These are phyloP conservation scores for Andricus curvator DNA, from an alignment of 2,888 invertebrate species.

Conservation along the genomic window DNA sequence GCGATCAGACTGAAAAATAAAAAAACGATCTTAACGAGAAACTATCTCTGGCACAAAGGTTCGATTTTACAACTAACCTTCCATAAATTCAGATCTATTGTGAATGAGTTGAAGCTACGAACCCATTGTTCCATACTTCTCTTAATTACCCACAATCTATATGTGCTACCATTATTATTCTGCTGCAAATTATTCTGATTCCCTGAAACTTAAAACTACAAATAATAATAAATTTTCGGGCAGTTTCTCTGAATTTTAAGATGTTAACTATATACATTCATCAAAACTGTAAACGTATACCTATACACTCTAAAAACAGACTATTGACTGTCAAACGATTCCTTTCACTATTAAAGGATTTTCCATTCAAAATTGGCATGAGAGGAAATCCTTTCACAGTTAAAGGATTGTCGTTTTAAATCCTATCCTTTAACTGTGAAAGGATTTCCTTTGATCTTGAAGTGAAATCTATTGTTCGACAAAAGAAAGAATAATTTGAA, in stretches of 20 bases:
- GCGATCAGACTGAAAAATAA: slow-evolving; percentile 50
- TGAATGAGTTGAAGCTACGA: slow-evolving; percentile 30
- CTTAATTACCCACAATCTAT: slow-evolving; percentile 51
- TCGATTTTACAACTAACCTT: slow-evolving; percentile 65
- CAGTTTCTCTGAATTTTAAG: background rate
- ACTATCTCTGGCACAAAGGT: slow-evolving; percentile 62
- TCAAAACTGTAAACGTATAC: background rate
- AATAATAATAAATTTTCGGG: background rate
- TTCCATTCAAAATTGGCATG: too few relatives aligned
- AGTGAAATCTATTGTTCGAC: too few relatives aligned
- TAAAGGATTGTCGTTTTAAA: too few relatives aligned
- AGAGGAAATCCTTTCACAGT: too few relatives aligned
- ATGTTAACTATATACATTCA: background rate
- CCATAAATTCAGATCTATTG: slow-evolving; percentile 62
- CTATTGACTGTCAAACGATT: too few relatives aligned
- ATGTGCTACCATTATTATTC: background rate
- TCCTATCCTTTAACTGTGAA: too few relatives aligned
- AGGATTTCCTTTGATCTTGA: too few relatives aligned
- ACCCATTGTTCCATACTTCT: slow-evolving; percentile 59
- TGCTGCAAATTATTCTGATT: background rate
- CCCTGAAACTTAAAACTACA: background rate
- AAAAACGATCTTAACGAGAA: slow-evolving; percentile 59
- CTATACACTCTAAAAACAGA: too few relatives aligned
- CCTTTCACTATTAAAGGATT: too few relatives aligned
- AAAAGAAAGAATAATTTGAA: too few relatives aligned